Base-by-base conservation (phyloP, 2,797 vertebrate species). In the Margarornis squamiger region DNA sequence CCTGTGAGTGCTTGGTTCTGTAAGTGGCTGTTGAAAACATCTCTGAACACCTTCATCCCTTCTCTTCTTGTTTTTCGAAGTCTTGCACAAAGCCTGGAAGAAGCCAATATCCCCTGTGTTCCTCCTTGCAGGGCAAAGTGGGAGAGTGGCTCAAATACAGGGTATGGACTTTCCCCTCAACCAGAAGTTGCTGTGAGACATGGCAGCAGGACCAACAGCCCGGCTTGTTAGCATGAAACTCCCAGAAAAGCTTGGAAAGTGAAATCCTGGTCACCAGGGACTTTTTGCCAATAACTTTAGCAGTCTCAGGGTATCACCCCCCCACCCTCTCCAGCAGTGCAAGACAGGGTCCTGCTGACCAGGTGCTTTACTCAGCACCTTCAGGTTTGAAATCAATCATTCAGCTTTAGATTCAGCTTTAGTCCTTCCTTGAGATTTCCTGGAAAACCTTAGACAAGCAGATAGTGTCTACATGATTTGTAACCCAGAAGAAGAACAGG, bases 311-410 rank as follows among this genome's bases (percentile, higher is more conserved):
- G 24, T 34, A n/a, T 34, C 26, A 34, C 3, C 11, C 29, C 29
- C 29, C 27, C 23, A 48, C 6, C 15, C 26, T 61, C 62, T 62
- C 46, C 68, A 41, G 59, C 77, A 51, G 46, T 3, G 45, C 7
- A 45, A 48, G 58, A 7, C 0, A 4, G 48, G 71, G 43, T 82
- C 51, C 77, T 86, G 62, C 81, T 63, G 71, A 30, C 32, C 32
- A 52, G 17, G 30, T 54, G 72, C 67, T 84, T 90, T 76, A 55
- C 82, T 82, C 85, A 90, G 67, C 78, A 43, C 71, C n/a, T 81
- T 54, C 30, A 61, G 43, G 39, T 39, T 52, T 62, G 74, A 52
- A 81, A 95, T 85, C 74, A 76, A 58, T 81, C 38, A 48, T 7
- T 7, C 38, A 27, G 26, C 70, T 84, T 75, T 15, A 41, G n/a